Evolutionary conservation across 2,113 vertebrate genomes (phyloP).

Genomic region (Lipophrys pholis): DNA sequence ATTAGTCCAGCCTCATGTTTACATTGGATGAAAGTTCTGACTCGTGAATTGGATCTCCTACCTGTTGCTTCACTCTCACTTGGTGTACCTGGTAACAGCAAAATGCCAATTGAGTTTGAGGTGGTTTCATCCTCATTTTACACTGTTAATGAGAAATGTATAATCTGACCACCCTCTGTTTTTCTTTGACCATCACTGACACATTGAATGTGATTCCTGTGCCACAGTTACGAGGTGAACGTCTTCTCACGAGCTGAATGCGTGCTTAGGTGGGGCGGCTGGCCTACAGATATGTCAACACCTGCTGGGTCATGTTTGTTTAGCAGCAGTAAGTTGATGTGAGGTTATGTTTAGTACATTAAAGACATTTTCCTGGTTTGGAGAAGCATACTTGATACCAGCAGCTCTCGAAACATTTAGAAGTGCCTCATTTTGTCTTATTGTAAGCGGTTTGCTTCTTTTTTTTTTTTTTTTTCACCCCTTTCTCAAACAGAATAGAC

Average conservation of each 20-base stretch:
- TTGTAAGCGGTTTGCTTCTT: neutral
- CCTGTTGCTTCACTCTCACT: too few species aligned
- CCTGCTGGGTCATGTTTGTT: slow-evolving; percentile 54
- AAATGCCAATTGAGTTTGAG: too few species aligned
- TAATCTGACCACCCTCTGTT: too few species aligned
- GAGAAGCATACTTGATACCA: neutral
- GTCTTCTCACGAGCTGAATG: slow-evolving; percentile 30
- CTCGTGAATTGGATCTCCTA: too few species aligned
- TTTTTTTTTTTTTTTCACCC: neutral
- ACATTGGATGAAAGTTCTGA: neutral
- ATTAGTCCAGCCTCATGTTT: slow-evolving; percentile 16
- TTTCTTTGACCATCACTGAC: neutral
- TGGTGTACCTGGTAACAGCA: too few species aligned
- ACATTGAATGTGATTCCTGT: slow-evolving; percentile 11
- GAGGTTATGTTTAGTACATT: slow-evolving; percentile 44
- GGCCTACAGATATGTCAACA: slow-evolving; percentile 65
- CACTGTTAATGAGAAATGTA: too few species aligned
- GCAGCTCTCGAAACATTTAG: slow-evolving; percentile 39
- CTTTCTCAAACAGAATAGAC: neutral
- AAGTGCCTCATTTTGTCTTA: neutral
- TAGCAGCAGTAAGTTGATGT: slow-evolving; percentile 58
- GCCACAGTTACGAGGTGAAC: neutral
- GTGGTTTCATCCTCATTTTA: too few species aligned
- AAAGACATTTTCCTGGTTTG: slow-evolving; percentile 38
- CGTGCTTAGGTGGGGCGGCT: slow-evolving; percentile 57